Evolutionary conservation across 2,113 vertebrate species (phyloP), one percentile per base, ranked within the genome.

Genomic region (Otocyon megalotis): DNA sequence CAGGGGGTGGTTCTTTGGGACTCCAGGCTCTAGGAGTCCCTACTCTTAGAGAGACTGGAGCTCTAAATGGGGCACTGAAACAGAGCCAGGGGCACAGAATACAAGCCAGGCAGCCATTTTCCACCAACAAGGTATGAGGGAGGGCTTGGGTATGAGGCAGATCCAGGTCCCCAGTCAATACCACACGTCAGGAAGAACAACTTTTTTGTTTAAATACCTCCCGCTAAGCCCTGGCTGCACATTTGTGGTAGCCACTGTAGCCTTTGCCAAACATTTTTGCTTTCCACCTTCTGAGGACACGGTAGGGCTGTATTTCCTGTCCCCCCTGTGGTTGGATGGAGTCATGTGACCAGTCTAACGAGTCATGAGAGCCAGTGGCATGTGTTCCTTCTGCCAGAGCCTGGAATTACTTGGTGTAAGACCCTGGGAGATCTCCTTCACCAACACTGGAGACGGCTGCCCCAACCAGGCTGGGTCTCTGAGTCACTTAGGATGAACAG

Each of bases 81-180:
- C 37, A 69, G 85, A 88, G 50, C 65, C 0, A 10, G 17, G 16
- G 0, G 11, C 76, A 53, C 54, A 60, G 63, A n/a, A 63, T 28
- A 77, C 28, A 58, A 72, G 88, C 37, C 30, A 30, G 53, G 16
- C 8, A 30, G n/a, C 30, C 16, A 58, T 48, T 88, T 79, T 60
- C 26, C 13, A 30, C 14, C 48, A 72, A 1, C 0, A 7, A 53
- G 54, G 35, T 58, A 3, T 3, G 1, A n/a, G 9, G 20, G 4
- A 14, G 8, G 0, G 2, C 19, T 30, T 32, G 65, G 53, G 32
- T 5, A 8, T 13, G 62, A 63, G 62, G 43, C 13, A 30, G n/a
- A 54, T 67, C 35, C 32, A 17, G 35, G 43, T 24, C 6, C n/a
- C 58, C 48, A 13, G 30, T 37, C 30, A 17, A 60, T 5, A 8